Evolutionary conservation across 2,888 invertebrate genomes (phyloP).

Genomic region (Papilio gigon): DNA sequence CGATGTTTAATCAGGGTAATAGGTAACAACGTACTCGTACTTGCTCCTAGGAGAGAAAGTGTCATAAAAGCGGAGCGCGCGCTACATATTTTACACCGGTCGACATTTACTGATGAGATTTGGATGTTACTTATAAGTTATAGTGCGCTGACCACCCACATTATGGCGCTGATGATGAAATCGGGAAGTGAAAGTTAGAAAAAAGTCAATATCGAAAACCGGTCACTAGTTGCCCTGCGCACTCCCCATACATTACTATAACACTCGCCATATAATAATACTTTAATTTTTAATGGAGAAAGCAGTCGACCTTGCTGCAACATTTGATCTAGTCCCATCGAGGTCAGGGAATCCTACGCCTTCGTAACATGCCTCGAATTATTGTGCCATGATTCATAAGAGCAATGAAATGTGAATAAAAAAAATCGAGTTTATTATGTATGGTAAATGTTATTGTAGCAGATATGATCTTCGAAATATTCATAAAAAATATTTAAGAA

Average conservation of each 20-base stretch:
- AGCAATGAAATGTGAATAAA: background rate
- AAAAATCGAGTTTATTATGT: background rate
- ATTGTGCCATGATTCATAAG: constrained; percentile 1
- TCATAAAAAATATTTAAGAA: background rate
- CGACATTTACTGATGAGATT: constrained; percentile 28
- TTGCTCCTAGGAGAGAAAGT: constrained; percentile 27
- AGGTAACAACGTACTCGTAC: background rate
- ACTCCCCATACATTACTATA: constrained; percentile 43
- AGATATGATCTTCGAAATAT: background rate
- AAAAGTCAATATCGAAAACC: constrained; percentile 50
- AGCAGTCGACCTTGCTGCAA: constrained; percentile 48
- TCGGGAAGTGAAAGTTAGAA: constrained; percentile 54
- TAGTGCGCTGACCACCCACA: constrained; percentile 37
- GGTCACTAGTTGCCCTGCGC: constrained; percentile 45
- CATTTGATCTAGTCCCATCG: constrained; percentile 41
- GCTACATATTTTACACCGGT: constrained; percentile 16
- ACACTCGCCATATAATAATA: constrained; percentile 43
- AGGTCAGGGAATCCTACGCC: constrained; percentile 28
- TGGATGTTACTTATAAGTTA: constrained; percentile 27
- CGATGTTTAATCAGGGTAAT: background rate
- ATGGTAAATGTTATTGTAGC: background rate
- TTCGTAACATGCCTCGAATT: constrained; percentile 13
- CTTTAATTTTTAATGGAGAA: constrained; percentile 47
- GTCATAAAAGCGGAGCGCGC: background rate
- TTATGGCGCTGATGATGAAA: constrained; percentile 46